Percentiles rank a stretch among this genome's conserved stretches.
These are phyloP conservation scores for Ectemnius continuus DNA, from an alignment of 2,888 invertebrate species.

Conservation along the genomic window DNA sequence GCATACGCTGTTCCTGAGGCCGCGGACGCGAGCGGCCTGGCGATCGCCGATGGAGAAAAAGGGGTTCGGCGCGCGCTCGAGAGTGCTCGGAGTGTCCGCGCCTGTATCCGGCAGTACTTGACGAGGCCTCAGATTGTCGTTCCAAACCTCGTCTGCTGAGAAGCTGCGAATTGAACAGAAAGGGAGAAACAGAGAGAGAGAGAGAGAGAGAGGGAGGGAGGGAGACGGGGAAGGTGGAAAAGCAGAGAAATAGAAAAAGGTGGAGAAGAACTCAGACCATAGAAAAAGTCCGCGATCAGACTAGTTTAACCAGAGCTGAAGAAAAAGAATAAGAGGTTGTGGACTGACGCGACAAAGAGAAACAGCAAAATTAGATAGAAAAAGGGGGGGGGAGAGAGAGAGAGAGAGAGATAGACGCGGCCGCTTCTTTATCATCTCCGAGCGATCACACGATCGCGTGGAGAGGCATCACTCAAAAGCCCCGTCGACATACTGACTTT, in stretches of 20 bases:
- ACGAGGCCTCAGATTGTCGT: conserved; percentile 78
- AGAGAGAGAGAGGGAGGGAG: conserved; percentile 17
- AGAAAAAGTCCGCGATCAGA: not conserved
- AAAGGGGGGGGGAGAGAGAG: conserved; percentile 4
- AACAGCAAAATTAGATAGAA: not conserved
- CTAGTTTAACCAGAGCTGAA: not conserved
- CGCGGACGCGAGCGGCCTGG: too few relatives aligned
- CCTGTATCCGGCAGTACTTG: conserved; percentile 73
- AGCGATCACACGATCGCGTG: conserved; percentile 45
- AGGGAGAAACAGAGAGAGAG: conserved; percentile 20
- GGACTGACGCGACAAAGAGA: not conserved
- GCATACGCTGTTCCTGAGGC: too few relatives aligned
- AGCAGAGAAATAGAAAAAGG: conserved; percentile 20
- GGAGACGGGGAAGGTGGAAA: not conserved
- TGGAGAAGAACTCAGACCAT: not conserved
- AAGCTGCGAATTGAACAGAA: conserved; percentile 20
- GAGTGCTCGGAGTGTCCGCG: conserved; percentile 68
- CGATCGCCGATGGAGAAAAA: not conserved
- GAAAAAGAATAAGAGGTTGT: not conserved
- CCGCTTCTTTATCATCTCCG: conserved; percentile 17
- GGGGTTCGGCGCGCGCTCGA: conserved; percentile 38
- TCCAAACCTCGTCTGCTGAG: conserved; percentile 59
- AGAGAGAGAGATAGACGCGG: conserved; percentile 30
- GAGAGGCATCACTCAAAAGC: conserved; percentile 69
- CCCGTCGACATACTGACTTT: conserved; percentile 67